Conservation (phyloP, 2,113 vertebrate species). For the Vicugna pacos region DNA sequence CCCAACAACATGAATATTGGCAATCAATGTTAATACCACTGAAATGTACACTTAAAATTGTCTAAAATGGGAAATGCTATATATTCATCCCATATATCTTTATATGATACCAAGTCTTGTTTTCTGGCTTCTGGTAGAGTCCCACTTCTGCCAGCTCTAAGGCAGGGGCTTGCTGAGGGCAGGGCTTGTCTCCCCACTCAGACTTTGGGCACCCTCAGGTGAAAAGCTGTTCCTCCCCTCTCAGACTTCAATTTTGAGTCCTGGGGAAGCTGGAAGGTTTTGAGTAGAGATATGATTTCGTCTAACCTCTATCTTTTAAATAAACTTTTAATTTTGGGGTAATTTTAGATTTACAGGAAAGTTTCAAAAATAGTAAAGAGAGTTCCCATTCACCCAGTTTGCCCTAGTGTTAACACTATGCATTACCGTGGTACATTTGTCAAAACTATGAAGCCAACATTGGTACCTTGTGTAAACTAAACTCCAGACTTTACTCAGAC, state of each 20-base stretch:
- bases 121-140: not conserved
- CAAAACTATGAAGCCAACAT: not conserved
- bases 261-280: not conserved
- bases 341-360: not conserved
- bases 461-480: not conserved
- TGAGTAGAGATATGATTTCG: conserved; percentile 2
- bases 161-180: not conserved
- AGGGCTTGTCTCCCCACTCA: not conserved
- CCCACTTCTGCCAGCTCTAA: not conserved
- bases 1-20: not conserved
- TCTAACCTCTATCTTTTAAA: not conserved
- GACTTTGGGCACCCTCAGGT: not conserved
- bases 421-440: not conserved
- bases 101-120: not conserved
- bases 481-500: not conserved
- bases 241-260: not conserved
- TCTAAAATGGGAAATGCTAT: not conserved
- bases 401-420: not conserved
- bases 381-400: not conserved
- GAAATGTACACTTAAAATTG: not conserved
- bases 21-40: not conserved
- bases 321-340: conserved; percentile 16
- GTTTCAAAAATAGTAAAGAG: not conserved
- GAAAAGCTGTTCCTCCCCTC: not conserved
- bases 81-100: not conserved